Evolutionary conservation across 2,888 invertebrate species (phyloP).

Genomic region (Phengaris arion): DNA sequence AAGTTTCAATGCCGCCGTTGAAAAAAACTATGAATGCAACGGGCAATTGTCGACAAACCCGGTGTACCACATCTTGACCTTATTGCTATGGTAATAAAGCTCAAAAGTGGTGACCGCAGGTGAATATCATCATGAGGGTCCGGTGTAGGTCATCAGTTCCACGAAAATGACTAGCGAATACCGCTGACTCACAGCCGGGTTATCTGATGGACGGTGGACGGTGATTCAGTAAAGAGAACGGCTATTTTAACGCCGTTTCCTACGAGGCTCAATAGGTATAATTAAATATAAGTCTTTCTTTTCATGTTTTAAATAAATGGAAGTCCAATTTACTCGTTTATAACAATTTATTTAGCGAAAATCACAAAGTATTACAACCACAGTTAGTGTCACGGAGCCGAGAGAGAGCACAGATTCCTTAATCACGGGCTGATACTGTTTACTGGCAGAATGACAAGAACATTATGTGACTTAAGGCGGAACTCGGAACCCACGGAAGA

Average conservation of each 20-base stretch:
- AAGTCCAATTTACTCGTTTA: too few relatives aligned
- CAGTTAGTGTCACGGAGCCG: too few relatives aligned
- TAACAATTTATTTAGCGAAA: too few relatives aligned
- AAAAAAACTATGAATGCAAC: not conserved
- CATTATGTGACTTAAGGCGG: too few relatives aligned
- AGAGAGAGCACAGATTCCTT: too few relatives aligned
- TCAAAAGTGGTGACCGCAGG: not conserved
- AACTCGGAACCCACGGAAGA: too few relatives aligned
- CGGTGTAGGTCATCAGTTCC: slow-evolving; percentile 44
- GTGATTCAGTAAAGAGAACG: slow-evolving; percentile 35
- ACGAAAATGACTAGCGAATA: slow-evolving; percentile 43
- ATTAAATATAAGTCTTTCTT: not conserved
- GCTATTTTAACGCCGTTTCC: slow-evolving; percentile 32
- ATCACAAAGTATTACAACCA: too few relatives aligned
- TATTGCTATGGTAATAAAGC: not conserved
- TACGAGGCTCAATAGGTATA: not conserved
- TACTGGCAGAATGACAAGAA: too few relatives aligned
- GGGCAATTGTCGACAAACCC: not conserved
- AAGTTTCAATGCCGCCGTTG: not conserved
- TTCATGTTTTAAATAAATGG: too few relatives aligned
- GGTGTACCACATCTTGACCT: not conserved
- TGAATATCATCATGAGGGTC: not conserved
- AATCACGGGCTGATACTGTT: too few relatives aligned
- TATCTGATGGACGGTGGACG: slow-evolving; percentile 41
- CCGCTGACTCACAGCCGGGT: slow-evolving; percentile 34